phyloP scores from a whole-genome alignment of 2,888 invertebrate species.

The Ctena decussata region DNA sequence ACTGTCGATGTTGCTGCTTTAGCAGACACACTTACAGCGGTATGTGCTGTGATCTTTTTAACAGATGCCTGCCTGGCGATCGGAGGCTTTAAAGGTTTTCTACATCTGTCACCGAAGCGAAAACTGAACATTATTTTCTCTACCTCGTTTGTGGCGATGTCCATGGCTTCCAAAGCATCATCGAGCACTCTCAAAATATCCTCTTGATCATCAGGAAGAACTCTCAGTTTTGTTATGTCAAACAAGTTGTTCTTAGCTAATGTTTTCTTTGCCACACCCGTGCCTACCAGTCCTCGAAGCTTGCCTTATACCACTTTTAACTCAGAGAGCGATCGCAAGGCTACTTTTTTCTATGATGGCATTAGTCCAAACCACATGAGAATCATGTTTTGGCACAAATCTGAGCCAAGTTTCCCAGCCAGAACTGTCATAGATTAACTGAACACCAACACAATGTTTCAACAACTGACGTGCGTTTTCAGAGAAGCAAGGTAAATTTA shows the following conservation, averaged over 20 bases:
- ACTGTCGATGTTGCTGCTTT: neutral
- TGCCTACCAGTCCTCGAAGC: neutral
- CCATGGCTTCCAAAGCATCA: slow-evolving; percentile 1
- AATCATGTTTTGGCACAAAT: neutral
- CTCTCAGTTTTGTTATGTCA: neutral
- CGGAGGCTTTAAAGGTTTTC: slow-evolving; percentile 12
- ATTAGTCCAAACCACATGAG: neutral
- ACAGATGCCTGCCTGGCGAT: neutral
- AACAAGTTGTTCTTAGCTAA: slow-evolving; percentile 8
- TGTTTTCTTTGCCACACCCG: slow-evolving; percentile 6
- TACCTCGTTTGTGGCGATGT: neutral
- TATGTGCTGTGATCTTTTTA: neutral
- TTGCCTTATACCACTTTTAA: neutral
- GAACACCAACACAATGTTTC: neutral
- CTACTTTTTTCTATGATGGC: neutral
- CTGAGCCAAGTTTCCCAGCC: slow-evolving; percentile 22
- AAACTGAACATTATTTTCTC: slow-evolving; percentile 23
- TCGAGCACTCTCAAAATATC: slow-evolving; percentile 6
- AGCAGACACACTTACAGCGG: neutral
- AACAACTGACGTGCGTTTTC: neutral
- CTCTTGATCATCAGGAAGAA: slow-evolving; percentile 18
- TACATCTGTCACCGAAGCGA: slow-evolving; percentile 28
- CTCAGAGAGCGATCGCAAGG: neutral
- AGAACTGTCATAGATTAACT: slow-evolving; percentile 9
- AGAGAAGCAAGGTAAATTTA: neutral